These are phyloP conservation scores for Hirudinaria manillensis DNA, from an alignment of 2,888 invertebrate species.

Conservation along the genomic window DNA sequence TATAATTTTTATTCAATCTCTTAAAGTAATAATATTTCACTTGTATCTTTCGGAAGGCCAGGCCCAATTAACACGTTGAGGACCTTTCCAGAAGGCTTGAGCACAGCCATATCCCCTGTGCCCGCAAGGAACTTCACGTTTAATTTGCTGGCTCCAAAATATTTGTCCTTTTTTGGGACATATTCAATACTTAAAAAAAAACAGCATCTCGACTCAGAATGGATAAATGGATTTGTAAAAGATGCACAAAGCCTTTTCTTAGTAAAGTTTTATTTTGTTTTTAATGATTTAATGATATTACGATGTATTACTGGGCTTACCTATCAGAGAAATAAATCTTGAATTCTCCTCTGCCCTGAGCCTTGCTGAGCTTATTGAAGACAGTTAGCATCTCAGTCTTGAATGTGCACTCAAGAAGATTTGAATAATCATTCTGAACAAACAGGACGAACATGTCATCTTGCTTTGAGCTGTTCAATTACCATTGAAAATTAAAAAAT, in stretches of 20 bases:
- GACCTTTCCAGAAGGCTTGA: slow-evolving; percentile 60
- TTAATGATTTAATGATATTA: too few relatives aligned
- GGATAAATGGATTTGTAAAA: background rate
- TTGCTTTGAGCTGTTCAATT: slow-evolving; percentile 55
- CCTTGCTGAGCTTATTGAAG: slow-evolving; percentile 54
- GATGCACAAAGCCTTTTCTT: too few relatives aligned
- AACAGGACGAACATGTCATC: slow-evolving; percentile 64
- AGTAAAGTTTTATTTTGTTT: too few relatives aligned
- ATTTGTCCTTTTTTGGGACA: slow-evolving; percentile 27
- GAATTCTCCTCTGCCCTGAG: slow-evolving; percentile 46
- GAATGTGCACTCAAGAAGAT: slow-evolving; percentile 62
- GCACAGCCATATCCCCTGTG: slow-evolving; percentile 48
- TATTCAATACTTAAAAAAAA: slow-evolving; percentile 17
- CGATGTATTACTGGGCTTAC: background rate
- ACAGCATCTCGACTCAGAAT: too few relatives aligned
- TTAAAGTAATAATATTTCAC: slow-evolving; percentile 31
- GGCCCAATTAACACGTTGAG: slow-evolving; percentile 60
- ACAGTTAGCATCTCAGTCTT: slow-evolving; percentile 66
- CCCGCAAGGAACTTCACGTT: slow-evolving; percentile 42
- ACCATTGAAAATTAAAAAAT: slow-evolving; percentile 37
- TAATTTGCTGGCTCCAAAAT: slow-evolving; percentile 28
- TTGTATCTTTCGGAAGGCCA: slow-evolving; percentile 54
- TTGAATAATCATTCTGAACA: slow-evolving; percentile 62
- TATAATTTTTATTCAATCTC: too few relatives aligned
- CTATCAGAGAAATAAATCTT: slow-evolving; percentile 58